Evolutionary conservation across 2,888 invertebrate genomes (phyloP), one percentile per base, ranked within the genome.

Genomic region (Alloscopus bannaensis): DNA sequence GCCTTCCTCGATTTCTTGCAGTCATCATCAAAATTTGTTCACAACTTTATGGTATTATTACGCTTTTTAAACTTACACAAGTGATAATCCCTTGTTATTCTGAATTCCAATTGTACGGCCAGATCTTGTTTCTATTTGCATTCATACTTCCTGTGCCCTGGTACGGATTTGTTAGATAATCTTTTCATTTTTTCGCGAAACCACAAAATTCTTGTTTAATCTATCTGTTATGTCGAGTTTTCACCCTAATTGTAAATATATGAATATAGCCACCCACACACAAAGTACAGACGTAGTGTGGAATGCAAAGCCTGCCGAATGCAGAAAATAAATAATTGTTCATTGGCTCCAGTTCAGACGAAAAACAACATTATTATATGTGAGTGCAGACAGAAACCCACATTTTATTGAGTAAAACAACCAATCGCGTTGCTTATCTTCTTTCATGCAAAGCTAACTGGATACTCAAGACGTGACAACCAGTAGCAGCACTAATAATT

Each of bases 261-360:
- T 18, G 11, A 47, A 13, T 18, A n/a, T 3, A 47, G 3, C 47
- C n/a, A 47, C 11, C 4, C 11, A 47, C n/a, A n/a, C 3, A 47
- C n/a, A n/a, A 18, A 47, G 18, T 13, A 6, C n/a, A 47, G n/a
- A n/a, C 11, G 4, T 47, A 47, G 18, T 59, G 26, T 55, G 28
- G 24, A 55, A 29, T 24, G 24, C 55, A 29, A 2, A 36, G 29
- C n/a, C 47, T 40, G 62, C 20, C 8, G 13, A 26, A n/a, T n/a
- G n/a, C n/a, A n/a, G n/a, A 24, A 55, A 20, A 24, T 55, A 72
- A 72, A 73, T 55, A 73, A 73, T 65, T 73, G 20, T 57, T 65
- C 26, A 73, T 55, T 73, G 73, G 73, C 73, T 73, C 73, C 73
- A 73, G 73, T 40, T 31, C 45, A 60, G n/a, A 20, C 29, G 36